These are phyloP conservation scores for Puffinus mauretanicus DNA, from an alignment of 2,113 vertebrate genomes.

Conservation along the genomic window DNA sequence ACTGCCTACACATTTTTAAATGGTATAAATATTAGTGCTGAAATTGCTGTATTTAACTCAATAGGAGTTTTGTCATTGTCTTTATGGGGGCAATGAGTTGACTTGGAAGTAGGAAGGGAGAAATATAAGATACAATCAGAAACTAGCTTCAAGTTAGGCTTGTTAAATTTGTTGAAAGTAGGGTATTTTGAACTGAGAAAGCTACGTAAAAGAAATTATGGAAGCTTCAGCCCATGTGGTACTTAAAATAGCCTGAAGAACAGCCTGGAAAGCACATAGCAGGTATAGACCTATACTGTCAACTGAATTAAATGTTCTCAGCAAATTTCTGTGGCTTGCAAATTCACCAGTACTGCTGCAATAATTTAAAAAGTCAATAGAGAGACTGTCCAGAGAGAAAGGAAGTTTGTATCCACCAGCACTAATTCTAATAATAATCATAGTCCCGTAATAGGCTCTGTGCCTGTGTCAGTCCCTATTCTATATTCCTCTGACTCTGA, in stretches of 20 bases:
- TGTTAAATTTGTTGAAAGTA: background rate
- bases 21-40: background rate
- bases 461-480: background rate
- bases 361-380: background rate
- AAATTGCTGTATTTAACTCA: background rate
- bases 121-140: background rate
- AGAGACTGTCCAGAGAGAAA: background rate
- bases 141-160: background rate
- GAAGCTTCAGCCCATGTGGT: background rate
- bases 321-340: background rate
- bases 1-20: background rate
- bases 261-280: background rate
- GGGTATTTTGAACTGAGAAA: background rate
- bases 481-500: background rate
- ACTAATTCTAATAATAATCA: background rate
- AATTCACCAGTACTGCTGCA: background rate
- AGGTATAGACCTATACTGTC: background rate
- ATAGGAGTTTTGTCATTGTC: background rate
- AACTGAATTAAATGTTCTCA: background rate
- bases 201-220: fast-evolving
- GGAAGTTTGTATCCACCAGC: background rate
- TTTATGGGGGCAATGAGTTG: background rate
- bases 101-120: background rate
- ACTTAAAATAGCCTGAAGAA: background rate
- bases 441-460: background rate